Conservation (phyloP, 2,797 vertebrate genomes). For the Remorina albescens region DNA sequence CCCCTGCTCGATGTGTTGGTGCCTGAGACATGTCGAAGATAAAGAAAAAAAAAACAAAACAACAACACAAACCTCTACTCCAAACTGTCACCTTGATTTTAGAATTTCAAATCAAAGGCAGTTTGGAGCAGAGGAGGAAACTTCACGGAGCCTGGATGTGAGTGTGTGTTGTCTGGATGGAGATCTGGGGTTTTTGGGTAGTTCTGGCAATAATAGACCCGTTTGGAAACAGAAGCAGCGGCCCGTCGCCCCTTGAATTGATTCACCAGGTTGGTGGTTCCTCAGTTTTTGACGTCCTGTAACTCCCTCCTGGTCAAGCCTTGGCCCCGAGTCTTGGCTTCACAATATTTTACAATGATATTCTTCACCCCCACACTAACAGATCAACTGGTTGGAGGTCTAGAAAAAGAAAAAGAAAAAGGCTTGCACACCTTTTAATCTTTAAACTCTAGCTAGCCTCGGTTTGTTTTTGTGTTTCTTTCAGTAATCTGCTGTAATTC, state of each 20-base stretch:
- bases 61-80: conserved; percentile 21
- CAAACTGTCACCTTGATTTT: not conserved
- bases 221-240: conserved; percentile 87
- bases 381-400: conserved; percentile 61
- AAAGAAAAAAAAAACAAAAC: not conserved
- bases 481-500: too few relatives aligned
- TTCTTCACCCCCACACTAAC: conserved; percentile 83
- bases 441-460: conserved; percentile 36
- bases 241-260: conserved; percentile 88
- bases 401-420: not conserved
- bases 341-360: conserved; percentile 97
- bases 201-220: conserved; percentile 65
- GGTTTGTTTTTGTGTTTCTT: not conserved
- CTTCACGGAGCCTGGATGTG: conserved; percentile 60
- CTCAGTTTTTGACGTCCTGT: conserved; percentile 90
- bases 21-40: conserved; percentile 23
- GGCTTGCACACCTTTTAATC: not conserved
- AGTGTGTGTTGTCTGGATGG: conserved; percentile 66
- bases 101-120: not conserved
- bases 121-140: conserved; percentile 7
- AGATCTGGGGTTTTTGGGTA: conserved; percentile 81
- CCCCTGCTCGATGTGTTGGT: too few relatives aligned
- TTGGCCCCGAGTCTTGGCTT: conserved; percentile 90
- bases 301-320: conserved; percentile 81
- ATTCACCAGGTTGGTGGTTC: conserved; percentile 95